Conservation (phyloP, 2,797 vertebrate genomes). For the Manis pentadactyla region DNA sequence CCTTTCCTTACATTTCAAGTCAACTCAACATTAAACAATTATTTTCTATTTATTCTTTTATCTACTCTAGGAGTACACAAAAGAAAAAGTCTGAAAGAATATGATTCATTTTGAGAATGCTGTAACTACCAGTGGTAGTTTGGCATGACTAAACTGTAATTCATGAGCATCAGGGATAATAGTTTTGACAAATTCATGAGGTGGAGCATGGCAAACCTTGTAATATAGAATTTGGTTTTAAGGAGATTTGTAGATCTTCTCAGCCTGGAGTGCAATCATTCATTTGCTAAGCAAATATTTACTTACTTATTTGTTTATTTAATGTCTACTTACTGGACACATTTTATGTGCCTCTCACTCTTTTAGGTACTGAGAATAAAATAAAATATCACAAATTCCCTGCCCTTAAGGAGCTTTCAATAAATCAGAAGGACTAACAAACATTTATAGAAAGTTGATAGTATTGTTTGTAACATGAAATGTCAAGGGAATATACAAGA, state of each 20-base stretch:
- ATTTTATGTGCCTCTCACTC: not conserved
- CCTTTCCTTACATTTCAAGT: not conserved
- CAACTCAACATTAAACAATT: not conserved
- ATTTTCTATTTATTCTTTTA: not conserved
- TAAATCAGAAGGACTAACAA: not conserved
- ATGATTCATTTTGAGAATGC: not conserved
- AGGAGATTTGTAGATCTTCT: not conserved
- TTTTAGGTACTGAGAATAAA: constrained; percentile 29
- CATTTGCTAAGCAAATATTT: constrained; percentile 11
- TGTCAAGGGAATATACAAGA: constrained; percentile 27
- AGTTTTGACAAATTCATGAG: not conserved
- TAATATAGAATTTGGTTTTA: not conserved
- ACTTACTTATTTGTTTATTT: not conserved
- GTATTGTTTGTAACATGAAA: not conserved
- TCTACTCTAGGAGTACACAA: not conserved
- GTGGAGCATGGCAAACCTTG: not conserved
- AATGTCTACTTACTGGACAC: not conserved
- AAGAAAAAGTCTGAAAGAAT: not conserved
- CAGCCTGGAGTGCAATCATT: not conserved
- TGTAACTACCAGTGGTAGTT: not conserved
- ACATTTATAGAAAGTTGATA: constrained; percentile 29
- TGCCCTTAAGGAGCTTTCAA: not conserved
- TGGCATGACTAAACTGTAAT: not conserved
- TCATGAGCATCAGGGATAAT: not conserved
- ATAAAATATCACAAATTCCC: not conserved